These are phyloP conservation scores for Priapulus caudatus DNA, from an alignment of 2,888 invertebrate genomes.

Conservation along the genomic window DNA sequence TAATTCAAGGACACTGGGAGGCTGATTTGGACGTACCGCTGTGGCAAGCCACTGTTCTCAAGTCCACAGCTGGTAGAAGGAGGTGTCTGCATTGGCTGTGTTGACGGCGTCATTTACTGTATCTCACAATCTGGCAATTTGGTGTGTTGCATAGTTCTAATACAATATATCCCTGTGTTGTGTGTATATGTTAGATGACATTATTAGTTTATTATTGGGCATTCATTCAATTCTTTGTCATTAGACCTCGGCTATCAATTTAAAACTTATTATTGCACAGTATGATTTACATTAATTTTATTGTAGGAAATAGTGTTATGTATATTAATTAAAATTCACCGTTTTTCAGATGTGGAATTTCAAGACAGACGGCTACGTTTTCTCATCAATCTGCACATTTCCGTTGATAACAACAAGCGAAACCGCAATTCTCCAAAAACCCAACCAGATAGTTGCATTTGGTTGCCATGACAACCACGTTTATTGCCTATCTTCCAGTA, in stretches of 20 bases:
- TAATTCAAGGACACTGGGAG: conserved; percentile 41
- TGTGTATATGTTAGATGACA: too few species aligned
- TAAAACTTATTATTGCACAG: too few species aligned
- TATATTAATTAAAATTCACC: conserved; percentile 19
- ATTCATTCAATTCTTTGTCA: too few species aligned
- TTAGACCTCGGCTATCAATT: too few species aligned
- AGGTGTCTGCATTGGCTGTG: conserved; percentile 32
- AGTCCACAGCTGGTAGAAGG: conserved; percentile 40
- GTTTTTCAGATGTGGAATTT: conserved; percentile 50
- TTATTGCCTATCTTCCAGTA: conserved; percentile 26
- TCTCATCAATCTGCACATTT: too few species aligned
- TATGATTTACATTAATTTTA: too few species aligned
- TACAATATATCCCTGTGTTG: conserved; percentile 8
- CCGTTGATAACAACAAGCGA: too few species aligned
- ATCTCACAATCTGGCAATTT: conserved; percentile 25
- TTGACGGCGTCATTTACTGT: conserved; percentile 31
- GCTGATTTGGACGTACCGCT: conserved; percentile 47
- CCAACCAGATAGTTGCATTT: too few species aligned
- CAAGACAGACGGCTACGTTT: conserved; percentile 47
- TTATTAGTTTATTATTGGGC: too few species aligned
- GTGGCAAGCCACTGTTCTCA: conserved; percentile 53
- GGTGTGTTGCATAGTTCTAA: conserved; percentile 22
- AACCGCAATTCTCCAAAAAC: too few species aligned
- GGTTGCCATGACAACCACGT: conserved; percentile 35
- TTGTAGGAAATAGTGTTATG: conserved; percentile 4